Conservation (phyloP, 2,888 invertebrate species). For the Diplolepis rosae region DNA sequence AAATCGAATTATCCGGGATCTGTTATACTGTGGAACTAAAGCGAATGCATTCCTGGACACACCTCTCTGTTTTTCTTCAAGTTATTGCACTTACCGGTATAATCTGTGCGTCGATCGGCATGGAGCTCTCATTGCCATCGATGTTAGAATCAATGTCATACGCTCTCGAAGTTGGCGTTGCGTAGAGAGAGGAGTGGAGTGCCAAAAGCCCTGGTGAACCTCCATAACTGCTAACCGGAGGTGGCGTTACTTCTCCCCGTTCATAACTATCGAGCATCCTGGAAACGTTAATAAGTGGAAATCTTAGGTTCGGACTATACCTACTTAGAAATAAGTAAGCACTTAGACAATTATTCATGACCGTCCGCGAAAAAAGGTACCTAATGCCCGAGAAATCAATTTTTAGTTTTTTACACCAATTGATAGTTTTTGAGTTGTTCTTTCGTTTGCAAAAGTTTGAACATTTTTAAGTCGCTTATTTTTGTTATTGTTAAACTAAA, state of each 20-base stretch:
- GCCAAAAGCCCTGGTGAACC: slow-evolving; percentile 69
- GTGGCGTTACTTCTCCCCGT: slow-evolving; percentile 72
- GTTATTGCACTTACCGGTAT: slow-evolving; percentile 64
- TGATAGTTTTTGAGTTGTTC: too few species aligned
- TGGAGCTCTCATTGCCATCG: slow-evolving; percentile 69
- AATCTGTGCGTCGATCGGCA: slow-evolving; percentile 72
- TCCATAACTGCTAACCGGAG: slow-evolving; percentile 69
- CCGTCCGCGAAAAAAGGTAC: too few species aligned
- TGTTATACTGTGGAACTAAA: slow-evolving; percentile 2
- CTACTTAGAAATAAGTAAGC: too few species aligned
- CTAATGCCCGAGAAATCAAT: too few species aligned
- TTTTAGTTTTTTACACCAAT: too few species aligned
- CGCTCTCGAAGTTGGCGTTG: slow-evolving; percentile 66
- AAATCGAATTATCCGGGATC: slow-evolving; percentile 23
- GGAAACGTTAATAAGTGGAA: too few species aligned
- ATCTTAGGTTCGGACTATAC: too few species aligned
- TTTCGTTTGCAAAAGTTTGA: too few species aligned
- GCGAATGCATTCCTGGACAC: slow-evolving; percentile 7
- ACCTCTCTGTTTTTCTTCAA: slow-evolving; percentile 19
- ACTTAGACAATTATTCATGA: too few species aligned
- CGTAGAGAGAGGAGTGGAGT: slow-evolving; percentile 70
- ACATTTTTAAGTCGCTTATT: too few species aligned
- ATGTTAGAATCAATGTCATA: slow-evolving; percentile 71
- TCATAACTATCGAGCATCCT: slow-evolving; percentile 74
- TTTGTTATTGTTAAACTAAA: too few species aligned